Evolutionary conservation across 2,113 vertebrate species (phyloP).

Genomic region (Jaculus jaculus): DNA sequence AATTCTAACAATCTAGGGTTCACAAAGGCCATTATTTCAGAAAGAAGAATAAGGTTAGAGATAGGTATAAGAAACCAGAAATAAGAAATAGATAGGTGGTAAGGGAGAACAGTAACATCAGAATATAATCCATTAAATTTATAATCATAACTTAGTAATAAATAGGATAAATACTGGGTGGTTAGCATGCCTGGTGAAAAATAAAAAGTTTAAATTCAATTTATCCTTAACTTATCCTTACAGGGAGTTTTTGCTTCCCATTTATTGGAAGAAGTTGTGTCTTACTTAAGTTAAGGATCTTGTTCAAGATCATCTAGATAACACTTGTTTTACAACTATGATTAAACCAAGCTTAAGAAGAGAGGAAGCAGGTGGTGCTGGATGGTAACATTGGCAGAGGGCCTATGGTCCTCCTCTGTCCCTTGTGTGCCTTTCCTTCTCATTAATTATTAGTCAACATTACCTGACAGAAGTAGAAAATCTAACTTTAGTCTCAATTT

Average conservation of each 20-base stretch:
- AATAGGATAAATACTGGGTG: not conserved
- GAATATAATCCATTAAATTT: not conserved
- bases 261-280: conserved; percentile 20
- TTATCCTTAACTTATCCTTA: not conserved
- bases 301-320: not conserved
- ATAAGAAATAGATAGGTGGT: not conserved
- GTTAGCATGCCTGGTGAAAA: not conserved
- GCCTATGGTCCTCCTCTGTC: not conserved
- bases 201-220: not conserved
- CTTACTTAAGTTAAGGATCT: not conserved
- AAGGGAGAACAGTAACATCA: not conserved
- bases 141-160: not conserved
- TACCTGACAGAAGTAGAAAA: too few relatives aligned
- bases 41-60: not conserved
- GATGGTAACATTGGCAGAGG: not conserved
- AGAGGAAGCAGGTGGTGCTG: not conserved
- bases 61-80: not conserved
- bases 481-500: too few relatives aligned
- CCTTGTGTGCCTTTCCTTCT: too few relatives aligned
- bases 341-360: not conserved
- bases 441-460: too few relatives aligned
- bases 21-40: not conserved
- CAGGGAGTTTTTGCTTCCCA: not conserved
- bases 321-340: not conserved
- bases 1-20: not conserved